Conservation (phyloP, 2,797 vertebrate species). For the Acrocephalus scirpaceus region DNA sequence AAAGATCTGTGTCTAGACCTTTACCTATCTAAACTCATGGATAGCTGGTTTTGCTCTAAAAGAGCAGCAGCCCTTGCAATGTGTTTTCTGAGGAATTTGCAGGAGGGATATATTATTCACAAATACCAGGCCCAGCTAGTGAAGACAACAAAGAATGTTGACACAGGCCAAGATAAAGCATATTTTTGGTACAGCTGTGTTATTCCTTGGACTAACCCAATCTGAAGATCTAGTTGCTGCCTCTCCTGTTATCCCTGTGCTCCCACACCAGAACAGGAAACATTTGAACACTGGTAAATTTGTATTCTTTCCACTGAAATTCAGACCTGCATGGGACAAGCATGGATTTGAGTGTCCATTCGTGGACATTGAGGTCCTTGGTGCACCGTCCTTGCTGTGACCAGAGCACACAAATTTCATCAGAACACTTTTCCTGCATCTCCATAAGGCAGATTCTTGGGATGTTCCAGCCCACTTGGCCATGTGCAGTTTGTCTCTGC, state of each 20-base stretch:
- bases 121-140: background rate
- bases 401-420: background rate
- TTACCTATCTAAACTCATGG: background rate
- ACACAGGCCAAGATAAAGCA: background rate
- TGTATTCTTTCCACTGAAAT: background rate
- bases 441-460: background rate
- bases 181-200: background rate
- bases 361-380: background rate
- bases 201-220: background rate
- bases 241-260: background rate
- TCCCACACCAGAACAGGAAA: background rate
- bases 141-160: background rate
- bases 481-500: background rate
- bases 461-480: background rate
- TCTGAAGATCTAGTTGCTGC: background rate
- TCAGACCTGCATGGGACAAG: rapidly evolving
- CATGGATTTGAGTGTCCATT: background rate
- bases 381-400: background rate
- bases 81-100: background rate
- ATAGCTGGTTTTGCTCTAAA: background rate
- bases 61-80: background rate
- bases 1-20: slow-evolving; percentile 13
- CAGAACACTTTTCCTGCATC: background rate
- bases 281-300: background rate
- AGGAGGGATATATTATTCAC: background rate